These are phyloP conservation scores for Caenorhabditis remanei DNA, from an alignment of 1,140 invertebrate species.

Conservation along the genomic window DNA sequence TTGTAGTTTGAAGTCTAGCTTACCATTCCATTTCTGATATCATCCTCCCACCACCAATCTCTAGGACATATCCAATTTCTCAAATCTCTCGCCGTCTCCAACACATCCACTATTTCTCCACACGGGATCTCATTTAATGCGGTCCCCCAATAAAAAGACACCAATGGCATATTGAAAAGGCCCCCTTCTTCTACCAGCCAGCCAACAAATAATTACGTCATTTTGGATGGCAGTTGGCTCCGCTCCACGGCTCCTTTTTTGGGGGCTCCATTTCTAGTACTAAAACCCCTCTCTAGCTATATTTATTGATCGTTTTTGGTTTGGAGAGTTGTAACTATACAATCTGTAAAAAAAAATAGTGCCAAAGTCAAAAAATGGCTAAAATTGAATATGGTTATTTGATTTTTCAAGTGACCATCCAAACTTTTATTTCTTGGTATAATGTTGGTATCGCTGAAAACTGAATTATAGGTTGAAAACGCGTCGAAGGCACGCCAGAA, in stretches of 20 bases:
- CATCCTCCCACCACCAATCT: neutral
- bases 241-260: neutral
- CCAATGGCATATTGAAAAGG: neutral
- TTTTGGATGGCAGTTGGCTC: neutral
- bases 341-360: too few species aligned
- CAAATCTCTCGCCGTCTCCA: neutral
- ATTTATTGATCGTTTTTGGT: too few species aligned
- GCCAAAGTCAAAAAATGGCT: too few species aligned
- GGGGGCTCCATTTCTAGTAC: neutral
- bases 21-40: neutral
- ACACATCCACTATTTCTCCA: neutral
- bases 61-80: conserved; percentile 35
- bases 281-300: too few species aligned
- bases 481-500: too few species aligned
- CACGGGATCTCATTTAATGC: neutral
- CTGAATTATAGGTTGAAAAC: too few species aligned
- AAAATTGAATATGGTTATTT: too few species aligned
- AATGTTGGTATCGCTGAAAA: too few species aligned
- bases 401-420: too few species aligned
- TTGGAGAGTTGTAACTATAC: too few species aligned
- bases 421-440: too few species aligned
- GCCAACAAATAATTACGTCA: conserved; percentile 52
- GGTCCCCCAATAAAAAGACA: conserved; percentile 12
- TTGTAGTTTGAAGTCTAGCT: neutral
- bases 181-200: neutral